Evolutionary conservation across 2,888 invertebrate genomes (phyloP).

Genomic region (Microctonus hyperodae): DNA sequence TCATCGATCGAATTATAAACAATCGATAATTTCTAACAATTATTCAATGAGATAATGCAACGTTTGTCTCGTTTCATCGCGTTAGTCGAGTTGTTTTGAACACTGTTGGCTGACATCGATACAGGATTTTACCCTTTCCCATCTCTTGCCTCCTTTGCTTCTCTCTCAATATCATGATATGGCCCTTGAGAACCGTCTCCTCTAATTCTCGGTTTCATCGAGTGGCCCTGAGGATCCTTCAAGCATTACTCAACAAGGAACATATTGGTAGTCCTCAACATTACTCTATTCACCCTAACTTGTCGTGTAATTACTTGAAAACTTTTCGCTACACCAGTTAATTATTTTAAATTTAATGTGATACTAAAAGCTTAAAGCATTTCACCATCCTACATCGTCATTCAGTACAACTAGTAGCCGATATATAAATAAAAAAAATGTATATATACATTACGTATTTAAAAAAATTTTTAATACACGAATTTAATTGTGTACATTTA

Average conservation of each 20-base stretch:
- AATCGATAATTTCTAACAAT: constrained; percentile 50
- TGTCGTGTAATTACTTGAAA: background rate
- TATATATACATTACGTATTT: background rate
- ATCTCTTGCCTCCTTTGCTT: background rate
- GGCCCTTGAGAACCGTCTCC: constrained; percentile 21
- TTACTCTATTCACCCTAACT: background rate
- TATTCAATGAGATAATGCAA: constrained; percentile 44
- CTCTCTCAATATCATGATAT: constrained; percentile 21
- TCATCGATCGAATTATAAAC: constrained; percentile 43
- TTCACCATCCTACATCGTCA: no score
- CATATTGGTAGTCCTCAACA: constrained; percentile 1
- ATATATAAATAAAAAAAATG: no score
- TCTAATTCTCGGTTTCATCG: constrained; percentile 6
- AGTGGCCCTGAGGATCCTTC: constrained; percentile 12
- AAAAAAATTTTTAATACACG: background rate
- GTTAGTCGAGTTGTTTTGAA: background rate
- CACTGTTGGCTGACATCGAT: constrained; percentile 10
- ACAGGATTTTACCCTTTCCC: constrained; percentile 7
- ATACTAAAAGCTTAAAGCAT: background rate
- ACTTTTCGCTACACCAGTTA: no score
- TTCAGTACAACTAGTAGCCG: no score
- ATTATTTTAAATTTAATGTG: background rate
- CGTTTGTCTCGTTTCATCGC: constrained; percentile 26
- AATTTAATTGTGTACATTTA: background rate
- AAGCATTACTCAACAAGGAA: background rate